These are phyloP conservation scores for Tetheella fluctuosa DNA, from an alignment of 2,888 invertebrate genomes.

Conservation along the genomic window DNA sequence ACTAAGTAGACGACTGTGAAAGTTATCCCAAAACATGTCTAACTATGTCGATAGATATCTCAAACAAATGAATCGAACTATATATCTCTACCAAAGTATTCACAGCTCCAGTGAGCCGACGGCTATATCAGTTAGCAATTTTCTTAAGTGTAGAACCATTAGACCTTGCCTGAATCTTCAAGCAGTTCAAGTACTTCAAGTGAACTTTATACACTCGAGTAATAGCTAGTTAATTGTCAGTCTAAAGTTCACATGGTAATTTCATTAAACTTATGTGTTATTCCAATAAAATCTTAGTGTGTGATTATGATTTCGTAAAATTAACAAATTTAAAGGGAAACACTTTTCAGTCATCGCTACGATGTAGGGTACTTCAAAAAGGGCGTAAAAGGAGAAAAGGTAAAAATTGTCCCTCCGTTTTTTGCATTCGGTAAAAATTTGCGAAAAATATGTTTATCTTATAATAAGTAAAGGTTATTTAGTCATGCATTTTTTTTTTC, in stretches of 20 bases:
- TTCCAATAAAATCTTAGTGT: background rate
- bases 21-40: background rate
- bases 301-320: background rate
- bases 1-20: background rate
- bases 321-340: too few relatives aligned
- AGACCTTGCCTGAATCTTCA: slow-evolving; percentile 12
- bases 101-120: slow-evolving; percentile 10
- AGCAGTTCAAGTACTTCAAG: slow-evolving; percentile 9
- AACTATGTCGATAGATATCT: background rate
- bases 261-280: background rate
- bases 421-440: too few relatives aligned
- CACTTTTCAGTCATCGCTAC: too few relatives aligned
- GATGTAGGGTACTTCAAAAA: too few relatives aligned
- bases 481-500: too few relatives aligned
- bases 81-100: slow-evolving; percentile 9
- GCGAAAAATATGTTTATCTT: too few relatives aligned
- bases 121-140: slow-evolving; percentile 13
- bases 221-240: slow-evolving; percentile 10
- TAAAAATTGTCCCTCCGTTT: too few relatives aligned
- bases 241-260: slow-evolving; percentile 1
- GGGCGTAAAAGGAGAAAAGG: too few relatives aligned
- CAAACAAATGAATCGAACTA: slow-evolving; percentile 9
- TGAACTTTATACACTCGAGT: slow-evolving; percentile 12
- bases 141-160: slow-evolving; percentile 14
- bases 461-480: background rate